phyloP scores from a whole-genome alignment of 2,888 invertebrate species.

The Thumatha senex region DNA sequence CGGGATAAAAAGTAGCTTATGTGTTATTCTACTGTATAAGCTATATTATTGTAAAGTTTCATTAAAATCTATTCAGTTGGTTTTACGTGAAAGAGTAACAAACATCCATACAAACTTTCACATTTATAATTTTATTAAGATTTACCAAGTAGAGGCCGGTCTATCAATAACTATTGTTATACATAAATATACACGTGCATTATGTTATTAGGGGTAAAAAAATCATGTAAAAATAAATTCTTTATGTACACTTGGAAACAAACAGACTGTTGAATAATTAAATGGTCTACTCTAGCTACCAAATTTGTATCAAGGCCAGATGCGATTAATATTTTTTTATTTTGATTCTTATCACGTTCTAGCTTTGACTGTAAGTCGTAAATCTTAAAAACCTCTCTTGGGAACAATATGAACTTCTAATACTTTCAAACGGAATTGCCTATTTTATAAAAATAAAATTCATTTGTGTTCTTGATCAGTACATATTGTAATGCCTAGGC shows the following conservation, averaged over 20 bases:
- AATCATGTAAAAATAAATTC: background rate
- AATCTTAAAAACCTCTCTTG: conserved; percentile 3
- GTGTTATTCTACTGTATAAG: too few relatives aligned
- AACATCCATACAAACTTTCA: too few relatives aligned
- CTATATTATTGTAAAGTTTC: too few relatives aligned
- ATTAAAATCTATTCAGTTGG: too few relatives aligned
- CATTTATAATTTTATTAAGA: too few relatives aligned
- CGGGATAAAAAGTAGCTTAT: too few relatives aligned
- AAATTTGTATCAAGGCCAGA: background rate
- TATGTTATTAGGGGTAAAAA: background rate
- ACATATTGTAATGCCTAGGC: background rate
- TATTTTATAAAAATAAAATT: conserved; percentile 8
- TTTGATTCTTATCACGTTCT: background rate
- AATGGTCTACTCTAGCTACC: too few relatives aligned
- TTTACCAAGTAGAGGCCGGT: background rate
- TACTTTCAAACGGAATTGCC: conserved; percentile 3
- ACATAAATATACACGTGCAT: too few relatives aligned
- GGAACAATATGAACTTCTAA: conserved; percentile 11
- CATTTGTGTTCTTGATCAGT: conserved; percentile 8
- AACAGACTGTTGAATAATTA: too few relatives aligned
- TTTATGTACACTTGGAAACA: too few relatives aligned
- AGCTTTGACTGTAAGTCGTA: background rate
- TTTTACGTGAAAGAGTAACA: too few relatives aligned
- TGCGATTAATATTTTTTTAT: background rate
- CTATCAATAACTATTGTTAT: too few relatives aligned